A percentile compares a stretch with the other conserved stretches of the same genome.
These are phyloP conservation scores for Vombatus ursinus DNA, from an alignment of 2,113 vertebrate species.

Conservation along the genomic window DNA sequence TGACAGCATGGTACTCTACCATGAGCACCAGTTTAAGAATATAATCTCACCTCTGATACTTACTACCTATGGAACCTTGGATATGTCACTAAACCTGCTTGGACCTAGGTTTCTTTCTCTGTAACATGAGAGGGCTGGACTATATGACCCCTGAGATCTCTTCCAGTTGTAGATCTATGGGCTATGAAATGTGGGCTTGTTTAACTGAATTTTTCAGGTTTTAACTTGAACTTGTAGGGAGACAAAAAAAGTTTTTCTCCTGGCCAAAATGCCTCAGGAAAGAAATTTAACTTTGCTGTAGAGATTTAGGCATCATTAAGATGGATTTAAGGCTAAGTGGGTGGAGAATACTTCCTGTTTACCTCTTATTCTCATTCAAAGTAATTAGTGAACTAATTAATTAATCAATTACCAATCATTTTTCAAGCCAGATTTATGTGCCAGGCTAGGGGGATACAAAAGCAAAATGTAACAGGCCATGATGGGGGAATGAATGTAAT, in stretches of 20 bases:
- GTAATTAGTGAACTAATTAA: neutral
- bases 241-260: neutral
- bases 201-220: neutral
- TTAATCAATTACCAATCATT: neutral
- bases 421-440: neutral
- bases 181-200: neutral
- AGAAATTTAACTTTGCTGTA: too few species aligned
- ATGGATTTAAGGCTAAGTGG: neutral
- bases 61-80: neutral
- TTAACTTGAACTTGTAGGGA: neutral
- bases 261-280: neutral
- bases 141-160: neutral
- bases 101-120: neutral
- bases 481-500: neutral
- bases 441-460: neutral
- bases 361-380: neutral
- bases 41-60: neutral
- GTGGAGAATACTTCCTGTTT: neutral
- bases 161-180: neutral
- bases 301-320: neutral
- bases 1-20: neutral
- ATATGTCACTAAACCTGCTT: neutral
- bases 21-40: neutral
- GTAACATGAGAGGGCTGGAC: neutral
- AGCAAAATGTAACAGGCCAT: neutral